These are phyloP conservation scores for Laothoe populi DNA, from an alignment of 2,888 invertebrate species.

Conservation along the genomic window DNA sequence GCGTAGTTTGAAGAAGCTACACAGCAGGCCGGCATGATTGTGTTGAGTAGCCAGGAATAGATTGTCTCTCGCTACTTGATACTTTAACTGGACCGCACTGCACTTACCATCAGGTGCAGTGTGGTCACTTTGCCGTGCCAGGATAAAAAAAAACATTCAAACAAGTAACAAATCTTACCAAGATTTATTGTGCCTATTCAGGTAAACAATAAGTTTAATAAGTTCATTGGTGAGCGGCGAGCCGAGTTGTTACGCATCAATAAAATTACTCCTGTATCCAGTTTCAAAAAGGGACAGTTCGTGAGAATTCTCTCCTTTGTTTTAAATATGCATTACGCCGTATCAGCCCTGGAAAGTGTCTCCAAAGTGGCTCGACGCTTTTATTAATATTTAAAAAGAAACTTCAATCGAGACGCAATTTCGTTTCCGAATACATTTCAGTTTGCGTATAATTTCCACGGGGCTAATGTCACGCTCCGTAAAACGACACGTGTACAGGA, in stretches of 20 bases:
- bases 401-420: constrained; percentile 66
- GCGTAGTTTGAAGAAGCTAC: too few relatives aligned
- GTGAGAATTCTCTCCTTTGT: constrained; percentile 45
- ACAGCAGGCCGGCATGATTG: too few relatives aligned
- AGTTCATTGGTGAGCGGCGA: constrained; percentile 35
- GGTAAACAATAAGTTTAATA: neutral
- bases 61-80: too few relatives aligned
- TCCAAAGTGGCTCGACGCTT: constrained; percentile 68
- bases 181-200: neutral
- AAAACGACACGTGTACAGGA: constrained; percentile 9
- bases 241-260: constrained; percentile 42
- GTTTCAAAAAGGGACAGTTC: constrained; percentile 5
- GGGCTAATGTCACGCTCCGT: neutral
- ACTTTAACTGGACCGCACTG: too few relatives aligned
- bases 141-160: too few relatives aligned
- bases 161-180: too few relatives aligned
- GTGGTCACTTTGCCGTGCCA: too few relatives aligned
- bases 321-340: constrained; percentile 76
- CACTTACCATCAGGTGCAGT: too few relatives aligned
- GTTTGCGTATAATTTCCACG: constrained; percentile 32
- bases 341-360: constrained; percentile 67
- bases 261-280: constrained; percentile 10
- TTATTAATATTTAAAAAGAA: constrained; percentile 76
- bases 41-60: too few relatives aligned
- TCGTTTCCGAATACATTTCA: constrained; percentile 42